Evolutionary conservation across 1,140 invertebrate genomes (phyloP).

Genomic region (Hylaeus anthracinus): DNA sequence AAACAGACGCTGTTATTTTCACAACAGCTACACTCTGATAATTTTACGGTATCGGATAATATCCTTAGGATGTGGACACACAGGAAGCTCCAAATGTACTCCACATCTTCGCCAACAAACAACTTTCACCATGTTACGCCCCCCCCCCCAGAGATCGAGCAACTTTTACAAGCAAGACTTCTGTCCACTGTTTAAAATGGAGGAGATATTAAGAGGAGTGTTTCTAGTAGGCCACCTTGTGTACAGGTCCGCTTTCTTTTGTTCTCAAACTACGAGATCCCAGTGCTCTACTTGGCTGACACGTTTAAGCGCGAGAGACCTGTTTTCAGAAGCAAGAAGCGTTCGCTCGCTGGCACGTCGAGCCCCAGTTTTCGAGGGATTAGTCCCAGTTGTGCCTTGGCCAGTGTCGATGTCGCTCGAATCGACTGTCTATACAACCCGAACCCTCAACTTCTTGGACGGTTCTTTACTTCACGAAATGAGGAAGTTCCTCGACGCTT

Average conservation of each 20-base stretch:
- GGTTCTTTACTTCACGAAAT: not conserved
- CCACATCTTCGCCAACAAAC: no score
- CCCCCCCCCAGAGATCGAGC: no score
- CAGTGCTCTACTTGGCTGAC: not conserved
- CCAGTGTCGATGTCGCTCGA: not conserved
- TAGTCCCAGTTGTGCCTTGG: constrained; percentile 32
- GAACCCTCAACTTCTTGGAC: not conserved
- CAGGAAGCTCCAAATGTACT: no score
- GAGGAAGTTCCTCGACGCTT: not conserved
- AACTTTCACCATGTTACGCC: no score
- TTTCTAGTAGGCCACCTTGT: no score
- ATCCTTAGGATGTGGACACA: no score
- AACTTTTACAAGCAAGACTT: no score
- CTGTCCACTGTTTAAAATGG: no score
- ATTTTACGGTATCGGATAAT: no score
- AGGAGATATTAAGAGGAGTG: no score
- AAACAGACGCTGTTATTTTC: no score
- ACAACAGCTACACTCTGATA: no score
- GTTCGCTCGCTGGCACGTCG: not conserved
- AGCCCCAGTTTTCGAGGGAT: constrained; percentile 8
- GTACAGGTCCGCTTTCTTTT: not conserved
- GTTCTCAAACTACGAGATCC: not conserved
- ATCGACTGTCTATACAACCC: not conserved
- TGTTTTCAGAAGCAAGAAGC: not conserved
- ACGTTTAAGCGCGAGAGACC: constrained; percentile 21